phyloP scores from a whole-genome alignment of 2,888 invertebrate species.

The Cryptocheilus praepositus region DNA sequence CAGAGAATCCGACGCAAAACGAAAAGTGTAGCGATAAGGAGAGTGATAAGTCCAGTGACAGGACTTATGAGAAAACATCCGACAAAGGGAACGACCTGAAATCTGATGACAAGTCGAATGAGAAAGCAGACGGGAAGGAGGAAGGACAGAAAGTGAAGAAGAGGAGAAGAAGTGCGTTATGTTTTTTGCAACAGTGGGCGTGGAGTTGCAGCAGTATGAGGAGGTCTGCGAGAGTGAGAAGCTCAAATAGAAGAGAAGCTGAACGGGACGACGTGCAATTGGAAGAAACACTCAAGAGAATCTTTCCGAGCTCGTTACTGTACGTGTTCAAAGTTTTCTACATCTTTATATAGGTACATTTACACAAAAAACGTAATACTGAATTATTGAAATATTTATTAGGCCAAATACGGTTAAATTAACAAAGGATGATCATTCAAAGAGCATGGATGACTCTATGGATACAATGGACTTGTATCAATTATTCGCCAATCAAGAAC shows the following conservation, averaged over 20 bases:
- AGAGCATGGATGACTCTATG: slow-evolving; percentile 78
- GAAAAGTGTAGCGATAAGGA: slow-evolving; percentile 72
- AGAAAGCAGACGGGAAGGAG: slow-evolving; percentile 73
- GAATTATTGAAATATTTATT: slow-evolving; percentile 8
- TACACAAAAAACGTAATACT: slow-evolving; percentile 17
- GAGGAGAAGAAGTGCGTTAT: slow-evolving; percentile 84
- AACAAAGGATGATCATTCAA: slow-evolving; percentile 73
- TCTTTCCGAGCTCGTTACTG: slow-evolving; percentile 80
- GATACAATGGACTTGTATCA: slow-evolving; percentile 81
- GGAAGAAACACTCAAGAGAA: slow-evolving; percentile 81
- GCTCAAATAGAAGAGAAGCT: slow-evolving; percentile 77
- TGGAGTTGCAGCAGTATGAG: slow-evolving; percentile 80
- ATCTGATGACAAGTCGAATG: slow-evolving; percentile 66
- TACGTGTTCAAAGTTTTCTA: slow-evolving; percentile 55
- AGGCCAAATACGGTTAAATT: slow-evolving; percentile 73
- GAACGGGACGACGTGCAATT: slow-evolving; percentile 79
- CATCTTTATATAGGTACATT: slow-evolving; percentile 29
- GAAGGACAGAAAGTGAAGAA: slow-evolving; percentile 78
- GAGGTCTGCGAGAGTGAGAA: slow-evolving; percentile 74
- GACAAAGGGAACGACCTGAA: slow-evolving; percentile 63
- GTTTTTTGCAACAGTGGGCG: slow-evolving; percentile 85
- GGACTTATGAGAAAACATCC: slow-evolving; percentile 50
- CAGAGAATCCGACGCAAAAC: slow-evolving; percentile 65
- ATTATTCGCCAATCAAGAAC: slow-evolving; percentile 77
- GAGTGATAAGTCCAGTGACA: slow-evolving; percentile 53